A percentile compares a stretch with the other conserved stretches of the same genome.
These are phyloP conservation scores for Peromyscus aztecus DNA, from an alignment of 2,797 vertebrate species.

Conservation along the genomic window DNA sequence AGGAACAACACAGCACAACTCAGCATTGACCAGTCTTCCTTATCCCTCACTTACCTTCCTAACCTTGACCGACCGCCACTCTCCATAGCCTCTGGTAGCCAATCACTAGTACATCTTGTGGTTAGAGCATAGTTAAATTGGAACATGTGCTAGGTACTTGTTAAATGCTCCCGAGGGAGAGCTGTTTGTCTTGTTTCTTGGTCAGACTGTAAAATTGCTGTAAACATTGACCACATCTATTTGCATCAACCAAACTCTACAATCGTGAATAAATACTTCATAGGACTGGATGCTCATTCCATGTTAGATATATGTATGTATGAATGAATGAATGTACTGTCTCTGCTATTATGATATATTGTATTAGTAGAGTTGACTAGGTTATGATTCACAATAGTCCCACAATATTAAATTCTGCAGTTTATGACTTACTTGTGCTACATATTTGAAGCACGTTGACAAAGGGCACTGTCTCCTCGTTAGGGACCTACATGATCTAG, in stretches of 20 bases:
- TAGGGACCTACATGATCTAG: neutral
- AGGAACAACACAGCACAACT: neutral
- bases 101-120: neutral
- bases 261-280: neutral
- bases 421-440: neutral
- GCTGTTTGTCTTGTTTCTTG: neutral
- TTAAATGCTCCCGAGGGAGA: neutral
- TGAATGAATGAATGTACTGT: neutral
- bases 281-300: neutral
- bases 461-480: neutral
- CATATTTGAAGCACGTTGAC: neutral
- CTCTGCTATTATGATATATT: neutral
- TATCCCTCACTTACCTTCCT: neutral
- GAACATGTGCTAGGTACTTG: neutral
- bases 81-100: neutral
- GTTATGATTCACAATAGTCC: neutral
- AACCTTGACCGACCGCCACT: neutral
- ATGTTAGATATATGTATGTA: neutral
- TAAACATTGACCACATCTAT: neutral
- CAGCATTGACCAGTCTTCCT: neutral
- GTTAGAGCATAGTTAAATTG: neutral
- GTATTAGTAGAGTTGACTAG: neutral
- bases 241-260: neutral
- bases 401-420: neutral
- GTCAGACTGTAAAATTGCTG: neutral